phyloP scores from a whole-genome alignment of 2,888 invertebrate species.

The Arenicola marina region DNA sequence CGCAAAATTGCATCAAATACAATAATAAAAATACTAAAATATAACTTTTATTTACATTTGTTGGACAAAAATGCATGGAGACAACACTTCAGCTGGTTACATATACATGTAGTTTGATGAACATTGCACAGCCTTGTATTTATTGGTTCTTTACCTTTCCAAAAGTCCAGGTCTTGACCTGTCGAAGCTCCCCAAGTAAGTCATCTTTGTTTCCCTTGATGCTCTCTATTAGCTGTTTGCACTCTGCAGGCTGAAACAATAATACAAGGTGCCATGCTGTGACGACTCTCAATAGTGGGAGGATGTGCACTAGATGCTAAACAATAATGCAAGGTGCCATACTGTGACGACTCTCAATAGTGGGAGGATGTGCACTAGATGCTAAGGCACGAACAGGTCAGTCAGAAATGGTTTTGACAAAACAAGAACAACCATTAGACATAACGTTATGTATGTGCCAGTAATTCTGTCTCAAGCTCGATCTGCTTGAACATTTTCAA shows the following conservation, averaged over 20 bases:
- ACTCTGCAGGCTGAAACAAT: constrained; percentile 67
- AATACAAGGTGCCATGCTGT: background rate
- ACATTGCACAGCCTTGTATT: too few species aligned
- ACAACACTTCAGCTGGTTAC: too few species aligned
- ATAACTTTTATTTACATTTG: too few species aligned
- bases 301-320: background rate
- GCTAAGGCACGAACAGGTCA: background rate
- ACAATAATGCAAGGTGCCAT: background rate
- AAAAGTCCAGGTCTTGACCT: constrained; percentile 80
- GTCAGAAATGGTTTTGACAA: background rate
- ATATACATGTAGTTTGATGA: too few species aligned
- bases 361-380: background rate
- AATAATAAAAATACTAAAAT: too few species aligned
- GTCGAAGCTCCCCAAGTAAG: constrained; percentile 72
- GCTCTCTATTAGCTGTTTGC: constrained; percentile 75
- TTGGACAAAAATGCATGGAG: too few species aligned
- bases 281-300: background rate
- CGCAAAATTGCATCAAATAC: too few species aligned
- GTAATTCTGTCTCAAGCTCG: too few species aligned
- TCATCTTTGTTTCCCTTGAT: constrained; percentile 69
- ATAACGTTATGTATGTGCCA: too few species aligned
- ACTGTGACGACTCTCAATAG: background rate
- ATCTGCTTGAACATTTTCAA: too few species aligned
- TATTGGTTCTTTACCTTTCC: constrained; percentile 71
- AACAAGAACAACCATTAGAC: too few species aligned